Base-by-base conservation (phyloP, 2,888 invertebrate genomes). In the Leptinotarsa tumamoca region DNA sequence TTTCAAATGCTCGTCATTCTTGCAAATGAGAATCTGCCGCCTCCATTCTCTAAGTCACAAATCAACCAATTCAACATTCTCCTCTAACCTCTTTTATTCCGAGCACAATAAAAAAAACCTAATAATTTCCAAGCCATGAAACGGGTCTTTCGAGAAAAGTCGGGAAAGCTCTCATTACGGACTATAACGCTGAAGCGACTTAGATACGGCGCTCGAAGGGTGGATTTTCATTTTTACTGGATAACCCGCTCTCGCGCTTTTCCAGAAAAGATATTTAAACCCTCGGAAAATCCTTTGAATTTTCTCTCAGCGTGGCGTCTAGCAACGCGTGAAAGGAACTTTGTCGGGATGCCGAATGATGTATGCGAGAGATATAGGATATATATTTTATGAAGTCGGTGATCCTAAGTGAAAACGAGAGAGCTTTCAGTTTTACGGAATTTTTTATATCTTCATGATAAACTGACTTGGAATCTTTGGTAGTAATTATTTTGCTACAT, bases 281-380 rank as follows among this genome's bases (percentile, higher is more conserved):
- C 43, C 63, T 33, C 63, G 17, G 63, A 63, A 63, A 63, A 43
- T 63, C 63, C 63, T 43, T 63, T 63, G 63, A 63, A 63, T 63
- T 63, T 63, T 63, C 63, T 33, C 63, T 43, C 27, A 27, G 61
- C 23, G 63, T 63, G 33, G 43, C 63, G 63, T 17, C 27, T 33
- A 33, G 43, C 18, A 17, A 33, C 43, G 63, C 63, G n/a, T 33
- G 63, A 4, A 17, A 63, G 63, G 63, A 63, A 15, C 63, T 63
- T 63, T 33, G 63, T 63, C 63, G n/a, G 33, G 17, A 43, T 43
- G n/a, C 13, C 17, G 18, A 17, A 63, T 63, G 63, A 63, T 63
- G 43, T 33, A 63, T 63, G 63, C 33, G 63, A 63, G 63, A 63
- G 63, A 63, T 63, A 43, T 63, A n/a, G 10, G 63, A 33, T 33